A percentile compares a stretch with the other conserved stretches of the same genome.
Conservation (phyloP, 2,797 vertebrate genomes). For the Crax fasciolata region DNA sequence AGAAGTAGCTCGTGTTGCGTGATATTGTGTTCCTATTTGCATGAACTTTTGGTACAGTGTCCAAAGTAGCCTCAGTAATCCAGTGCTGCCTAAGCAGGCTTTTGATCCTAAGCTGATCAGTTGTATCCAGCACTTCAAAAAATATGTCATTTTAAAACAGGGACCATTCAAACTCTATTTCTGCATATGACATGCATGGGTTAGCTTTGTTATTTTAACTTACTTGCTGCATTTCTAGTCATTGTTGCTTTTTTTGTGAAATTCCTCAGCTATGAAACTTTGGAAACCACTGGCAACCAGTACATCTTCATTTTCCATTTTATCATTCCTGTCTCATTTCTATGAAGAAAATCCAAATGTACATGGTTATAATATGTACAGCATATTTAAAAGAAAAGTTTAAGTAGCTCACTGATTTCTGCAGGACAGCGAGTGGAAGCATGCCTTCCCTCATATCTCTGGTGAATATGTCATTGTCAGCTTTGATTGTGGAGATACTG, state of each 20-base stretch:
- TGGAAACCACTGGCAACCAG: constrained; percentile 7
- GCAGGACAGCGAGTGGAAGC: constrained; percentile 28
- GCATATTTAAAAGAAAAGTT: constrained; percentile 50
- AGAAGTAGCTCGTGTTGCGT: not conserved
- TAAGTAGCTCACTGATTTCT: constrained; percentile 56
- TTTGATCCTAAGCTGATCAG: not conserved
- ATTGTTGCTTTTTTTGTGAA: not conserved
- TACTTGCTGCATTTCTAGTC: not conserved
- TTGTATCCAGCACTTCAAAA: not conserved
- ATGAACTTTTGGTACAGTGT: not conserved
- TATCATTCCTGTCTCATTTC: not conserved
- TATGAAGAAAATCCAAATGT: not conserved
- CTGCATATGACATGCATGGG: not conserved
- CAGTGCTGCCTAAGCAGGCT: not conserved
- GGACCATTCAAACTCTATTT: not conserved
- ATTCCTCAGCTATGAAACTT: constrained; percentile 9
- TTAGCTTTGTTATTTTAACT: not conserved
- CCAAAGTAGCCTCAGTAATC: not conserved
- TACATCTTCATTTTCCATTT: not conserved
- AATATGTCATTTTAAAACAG: not conserved
- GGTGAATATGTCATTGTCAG: constrained; percentile 60
- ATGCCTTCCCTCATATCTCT: constrained; percentile 61
- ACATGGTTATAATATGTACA: not conserved
- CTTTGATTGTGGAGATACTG: constrained; percentile 76
- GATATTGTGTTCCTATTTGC: not conserved